phyloP scores from a whole-genome alignment of 2,888 invertebrate genomes.

The Cataglyphis altisquamis region DNA sequence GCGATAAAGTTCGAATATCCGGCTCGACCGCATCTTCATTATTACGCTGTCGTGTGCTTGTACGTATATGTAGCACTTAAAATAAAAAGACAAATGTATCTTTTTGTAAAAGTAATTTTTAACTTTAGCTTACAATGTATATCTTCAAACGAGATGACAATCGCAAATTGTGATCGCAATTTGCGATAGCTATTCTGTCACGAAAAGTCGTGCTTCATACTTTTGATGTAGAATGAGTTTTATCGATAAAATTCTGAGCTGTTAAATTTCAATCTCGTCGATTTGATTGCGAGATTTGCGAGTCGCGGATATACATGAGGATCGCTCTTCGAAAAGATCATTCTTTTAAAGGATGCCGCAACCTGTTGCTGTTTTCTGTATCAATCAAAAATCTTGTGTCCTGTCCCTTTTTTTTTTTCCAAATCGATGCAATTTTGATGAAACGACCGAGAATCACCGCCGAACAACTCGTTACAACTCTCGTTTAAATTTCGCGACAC shows the following conservation, averaged over 20 bases:
- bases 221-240: not conserved
- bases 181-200: not conserved
- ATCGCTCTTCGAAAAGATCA: not conserved
- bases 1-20: conserved; percentile 44
- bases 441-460: conserved; percentile 27
- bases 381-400: not conserved
- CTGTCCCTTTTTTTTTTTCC: not conserved
- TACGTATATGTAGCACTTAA: not conserved
- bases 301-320: not conserved
- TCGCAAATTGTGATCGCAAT: not conserved
- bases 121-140: not conserved
- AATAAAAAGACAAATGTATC: not conserved
- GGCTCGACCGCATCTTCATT: conserved; percentile 17
- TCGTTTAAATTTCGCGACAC: conserved; percentile 39
- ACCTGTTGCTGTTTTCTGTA: not conserved
- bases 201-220: no score
- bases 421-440: not conserved
- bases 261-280: not conserved
- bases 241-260: not conserved
- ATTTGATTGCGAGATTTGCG: no score
- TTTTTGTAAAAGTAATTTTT: not conserved
- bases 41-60: conserved; percentile 10
- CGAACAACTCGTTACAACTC: conserved; percentile 7
- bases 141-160: not conserved
- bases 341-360: not conserved